Conservation (phyloP, 2,888 invertebrate species). For the Brenthis daphne region DNA sequence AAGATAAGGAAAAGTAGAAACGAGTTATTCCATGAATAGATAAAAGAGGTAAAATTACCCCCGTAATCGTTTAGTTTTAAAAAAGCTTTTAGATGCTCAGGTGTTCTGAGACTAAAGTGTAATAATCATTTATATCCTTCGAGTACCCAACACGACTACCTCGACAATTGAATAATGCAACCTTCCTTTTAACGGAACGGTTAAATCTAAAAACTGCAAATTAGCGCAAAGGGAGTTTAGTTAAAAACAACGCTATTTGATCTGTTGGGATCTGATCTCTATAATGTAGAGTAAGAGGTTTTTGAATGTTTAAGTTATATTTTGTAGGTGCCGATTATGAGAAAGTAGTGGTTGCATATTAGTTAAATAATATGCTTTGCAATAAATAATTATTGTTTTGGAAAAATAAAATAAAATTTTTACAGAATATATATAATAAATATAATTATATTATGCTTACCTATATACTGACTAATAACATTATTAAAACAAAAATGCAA, state of each 20-base stretch:
- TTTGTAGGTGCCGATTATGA: background rate
- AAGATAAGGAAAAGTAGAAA: too few species aligned
- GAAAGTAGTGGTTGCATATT: background rate
- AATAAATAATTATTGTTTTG: too few species aligned
- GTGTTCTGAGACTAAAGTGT: slow-evolving; percentile 37
- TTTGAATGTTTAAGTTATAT: background rate
- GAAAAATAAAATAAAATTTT: too few species aligned
- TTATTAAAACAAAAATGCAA: too few species aligned
- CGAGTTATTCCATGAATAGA: background rate
- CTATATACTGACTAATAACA: too few species aligned
- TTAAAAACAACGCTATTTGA: background rate
- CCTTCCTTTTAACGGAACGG: slow-evolving; percentile 21
- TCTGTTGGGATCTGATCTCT: too few species aligned
- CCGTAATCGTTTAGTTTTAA: slow-evolving; percentile 35
- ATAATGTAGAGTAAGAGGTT: too few species aligned
- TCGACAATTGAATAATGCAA: slow-evolving; percentile 36
- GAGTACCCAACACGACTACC: slow-evolving; percentile 33
- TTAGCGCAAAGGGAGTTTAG: slow-evolving; percentile 2
- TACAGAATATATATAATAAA: too few species aligned
- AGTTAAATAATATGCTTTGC: too few species aligned
- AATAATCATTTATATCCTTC: slow-evolving; percentile 39
- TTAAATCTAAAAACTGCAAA: slow-evolving; percentile 15
- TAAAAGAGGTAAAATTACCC: slow-evolving; percentile 5
- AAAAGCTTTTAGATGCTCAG: slow-evolving; percentile 40
- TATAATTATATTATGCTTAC: too few species aligned